Conservation (phyloP, 2,113 vertebrate species). For the Catharus minimus region DNA sequence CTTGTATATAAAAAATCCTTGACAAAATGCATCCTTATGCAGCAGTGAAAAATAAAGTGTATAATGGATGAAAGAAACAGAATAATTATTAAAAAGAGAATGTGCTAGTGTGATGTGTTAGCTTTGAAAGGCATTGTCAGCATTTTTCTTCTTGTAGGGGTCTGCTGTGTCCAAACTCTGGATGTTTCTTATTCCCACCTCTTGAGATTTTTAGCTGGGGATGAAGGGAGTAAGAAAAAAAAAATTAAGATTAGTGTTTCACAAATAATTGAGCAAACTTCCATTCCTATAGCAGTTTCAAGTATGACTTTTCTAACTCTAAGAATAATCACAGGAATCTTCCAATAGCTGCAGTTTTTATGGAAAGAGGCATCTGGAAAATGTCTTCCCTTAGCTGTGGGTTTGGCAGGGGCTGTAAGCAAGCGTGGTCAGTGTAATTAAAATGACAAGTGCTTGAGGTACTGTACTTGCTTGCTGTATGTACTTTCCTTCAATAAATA, state of each 20-base stretch:
- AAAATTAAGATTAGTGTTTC: neutral
- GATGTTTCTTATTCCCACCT: neutral
- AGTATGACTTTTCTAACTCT: neutral
- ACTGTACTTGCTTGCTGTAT: neutral
- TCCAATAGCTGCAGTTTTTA: constrained; percentile 6
- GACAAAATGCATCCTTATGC: neutral
- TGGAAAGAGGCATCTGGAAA: constrained; percentile 37
- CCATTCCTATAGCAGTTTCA: neutral
- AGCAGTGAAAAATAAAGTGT: neutral
- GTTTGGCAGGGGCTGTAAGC: neutral
- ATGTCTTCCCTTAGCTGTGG: neutral
- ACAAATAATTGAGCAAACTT: neutral
- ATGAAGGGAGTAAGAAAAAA: neutral
- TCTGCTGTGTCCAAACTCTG: neutral
- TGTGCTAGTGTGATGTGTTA: neutral
- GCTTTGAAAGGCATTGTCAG: neutral
- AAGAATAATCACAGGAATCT: neutral
- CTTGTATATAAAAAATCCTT: neutral
- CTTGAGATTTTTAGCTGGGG: neutral
- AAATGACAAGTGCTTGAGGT: constrained; percentile 20
- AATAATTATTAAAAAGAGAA: neutral
- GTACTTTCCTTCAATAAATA: constrained; percentile 16
- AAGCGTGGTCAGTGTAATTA: constrained; percentile 6
- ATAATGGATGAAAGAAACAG: neutral
- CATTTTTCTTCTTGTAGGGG: neutral